Percentiles rank a stretch among this genome's conserved stretches.
Evolutionary conservation across 2,888 invertebrate genomes (phyloP).

Genomic region (Zonitis immaculata): DNA sequence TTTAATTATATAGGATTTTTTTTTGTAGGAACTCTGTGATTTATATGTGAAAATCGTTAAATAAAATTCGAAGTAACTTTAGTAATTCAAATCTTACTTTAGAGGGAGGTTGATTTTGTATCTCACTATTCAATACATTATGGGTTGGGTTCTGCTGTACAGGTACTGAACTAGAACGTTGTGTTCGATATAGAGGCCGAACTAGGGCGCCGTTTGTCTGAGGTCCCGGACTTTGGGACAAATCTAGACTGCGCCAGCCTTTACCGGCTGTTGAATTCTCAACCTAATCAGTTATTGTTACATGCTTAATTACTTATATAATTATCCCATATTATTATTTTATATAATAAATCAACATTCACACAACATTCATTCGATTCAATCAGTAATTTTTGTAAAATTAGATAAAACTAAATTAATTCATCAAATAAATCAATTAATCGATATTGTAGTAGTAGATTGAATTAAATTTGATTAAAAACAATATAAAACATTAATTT

Average conservation of each 20-base stretch:
- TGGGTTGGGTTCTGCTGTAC: conserved; percentile 42
- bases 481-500: not conserved
- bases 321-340: not conserved
- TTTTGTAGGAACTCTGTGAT: conserved; percentile 13
- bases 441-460: not conserved
- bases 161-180: conserved; percentile 62
- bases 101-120: conserved; percentile 38
- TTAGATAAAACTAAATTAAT: not conserved
- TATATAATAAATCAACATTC: not conserved
- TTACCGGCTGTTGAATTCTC: conserved; percentile 46
- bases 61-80: not conserved
- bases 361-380: not conserved
- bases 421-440: not conserved
- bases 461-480: not conserved
- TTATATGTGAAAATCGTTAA: conserved; percentile 1
- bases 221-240: conserved; percentile 42
- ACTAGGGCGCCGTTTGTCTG: conserved; percentile 43
- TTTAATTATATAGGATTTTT: not conserved
- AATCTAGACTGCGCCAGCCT: conserved; percentile 54
- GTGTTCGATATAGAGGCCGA: conserved; percentile 57
- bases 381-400: not conserved
- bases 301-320: conserved; percentile 20
- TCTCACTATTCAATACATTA: conserved; percentile 34
- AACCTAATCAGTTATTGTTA: conserved; percentile 39
- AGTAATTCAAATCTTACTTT: conserved; percentile 41